Base-by-base conservation (phyloP, 2,888 invertebrate genomes). In the Philaethria dido region DNA sequence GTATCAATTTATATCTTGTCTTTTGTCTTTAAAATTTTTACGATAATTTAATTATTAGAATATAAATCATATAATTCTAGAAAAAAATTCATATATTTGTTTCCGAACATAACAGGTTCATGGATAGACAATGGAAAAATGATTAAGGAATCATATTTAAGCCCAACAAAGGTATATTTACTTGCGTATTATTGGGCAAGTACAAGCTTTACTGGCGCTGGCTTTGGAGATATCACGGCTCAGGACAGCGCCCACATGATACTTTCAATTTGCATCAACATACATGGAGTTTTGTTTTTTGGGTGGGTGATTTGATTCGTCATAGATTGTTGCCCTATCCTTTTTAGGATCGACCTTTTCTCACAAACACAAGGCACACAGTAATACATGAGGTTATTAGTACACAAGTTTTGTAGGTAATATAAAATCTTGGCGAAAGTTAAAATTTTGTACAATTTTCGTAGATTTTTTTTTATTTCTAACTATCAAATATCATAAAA, bases 171-270 rank as follows among this genome's bases (percentile, higher is more conserved):
- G 76, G 88, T 90, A 16, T 92, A 89, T 74, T 77, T 93, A 29
- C 70, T 92, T 47, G 92, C 90, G 39, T 87, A 89, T 76, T 93
- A 93, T 75, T 93, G 93, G 92, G 76, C 89, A 3, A 88, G 93
- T 2, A 79, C 88, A 2, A 89, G 89, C 66, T 88, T 93, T 70
- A 88, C 89, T 62, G 89, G 92, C 29, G 89, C 89, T 62, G 93
- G 93, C 13, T 92, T 93, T 69, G 93, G 93, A 62, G 93, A 93
- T 75, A 84, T 93, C 68, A 85, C 84, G 22, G 87, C 93, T 0
- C 88, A 92, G 71, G 87, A 89, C 73, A 81, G 86, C 60, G 72
- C 77, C 47, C 88, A 89, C 75, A 87, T 93, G 84, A 77, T 92
- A 61, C 76, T 93, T 68, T 84, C 88, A 69, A 88, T 89, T 70